Base-by-base conservation (phyloP, 2,888 invertebrate species). In the Hydriomena furcata region DNA sequence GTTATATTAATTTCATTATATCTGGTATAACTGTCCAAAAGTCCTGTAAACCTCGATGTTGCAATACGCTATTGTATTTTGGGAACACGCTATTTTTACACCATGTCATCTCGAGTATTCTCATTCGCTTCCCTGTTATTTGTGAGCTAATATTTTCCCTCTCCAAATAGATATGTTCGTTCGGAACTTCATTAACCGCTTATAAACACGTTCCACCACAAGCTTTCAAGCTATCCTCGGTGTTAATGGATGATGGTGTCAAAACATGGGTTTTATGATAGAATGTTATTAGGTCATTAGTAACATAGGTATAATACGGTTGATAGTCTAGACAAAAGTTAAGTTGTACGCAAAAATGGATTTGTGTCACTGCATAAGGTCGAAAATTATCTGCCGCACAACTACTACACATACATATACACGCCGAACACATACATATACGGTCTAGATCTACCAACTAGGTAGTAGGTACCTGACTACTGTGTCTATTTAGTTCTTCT, bases 61-160 rank as follows among this genome's bases (percentile, higher is more conserved):
- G 50, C 25, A 31, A 45, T 53, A 36, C 41, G 42, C 7, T 13
- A 34, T 48, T 41, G 17, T 53, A 55, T 51, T 55, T 56, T 48
- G 40, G 47, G 50, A 52, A 48, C 50, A 34, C 49, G 45, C 46
- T 58, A 61, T 56, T 55, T 61, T 42, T 45, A 56, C 24, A n/a
- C 32, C 48, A 28, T 56, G 61, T 61, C 61, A 58, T 58, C 55
- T 56, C 30, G 40, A 48, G 51, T 52, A 55, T 57, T 55, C 59
- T 50, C 52, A 46, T 52, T 57, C 59, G 55, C 40, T 61, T 59
- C 59, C 57, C 55, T 52, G 59, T 61, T 61, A 61, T 59, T 55
- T 61, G 28, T 52, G 49, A 51, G 49, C 48, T 55, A 56, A 56
- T 56, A 55, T 61, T 56, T 57, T 54, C 55, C 46, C 38, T 52